phyloP scores from a whole-genome alignment of 1,140 invertebrate species.

The Drosophila subobscura region DNA sequence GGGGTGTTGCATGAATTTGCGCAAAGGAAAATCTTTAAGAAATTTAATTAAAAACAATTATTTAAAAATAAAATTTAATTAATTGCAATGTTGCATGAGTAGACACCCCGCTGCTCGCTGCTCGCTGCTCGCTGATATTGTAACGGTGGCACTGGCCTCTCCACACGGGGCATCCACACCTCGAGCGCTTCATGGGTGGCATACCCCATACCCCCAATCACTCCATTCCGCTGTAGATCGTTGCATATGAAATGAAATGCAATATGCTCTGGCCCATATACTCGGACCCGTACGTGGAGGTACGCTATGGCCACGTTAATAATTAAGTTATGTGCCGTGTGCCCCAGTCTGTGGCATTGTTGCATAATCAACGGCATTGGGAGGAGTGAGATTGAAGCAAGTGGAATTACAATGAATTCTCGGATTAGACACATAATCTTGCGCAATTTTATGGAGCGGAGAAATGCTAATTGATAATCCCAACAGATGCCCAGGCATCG shows the following conservation, averaged over 20 bases:
- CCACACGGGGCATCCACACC: conserved; percentile 67
- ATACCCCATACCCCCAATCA: conserved; percentile 21
- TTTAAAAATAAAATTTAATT: conserved; percentile 81
- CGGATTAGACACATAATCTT: conserved; percentile 35
- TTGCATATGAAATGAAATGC: conserved; percentile 44
- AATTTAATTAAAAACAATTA: conserved; percentile 82
- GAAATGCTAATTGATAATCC: conserved; percentile 20
- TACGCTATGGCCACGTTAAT: conserved; percentile 12
- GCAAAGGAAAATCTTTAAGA: conserved; percentile 56
- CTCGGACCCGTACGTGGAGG: neutral
- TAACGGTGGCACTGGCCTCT: conserved; percentile 78
- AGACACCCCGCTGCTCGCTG: conserved; percentile 50
- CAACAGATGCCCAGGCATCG: conserved; percentile 15
- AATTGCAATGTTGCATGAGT: conserved; percentile 81
- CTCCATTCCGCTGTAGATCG: neutral
- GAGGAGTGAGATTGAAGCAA: conserved; percentile 11
- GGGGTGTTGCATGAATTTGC: conserved; percentile 70
- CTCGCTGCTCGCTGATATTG: conserved; percentile 44
- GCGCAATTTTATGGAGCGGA: conserved; percentile 24
- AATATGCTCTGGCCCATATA: conserved; percentile 46
- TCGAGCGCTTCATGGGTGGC: conserved; percentile 60
- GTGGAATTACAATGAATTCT: conserved; percentile 26
- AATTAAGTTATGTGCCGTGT: conserved; percentile 49
- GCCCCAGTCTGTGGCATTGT: conserved; percentile 9
- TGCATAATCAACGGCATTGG: conserved; percentile 34